Evolutionary conservation across 2,113 vertebrate genomes (phyloP).

Genomic region (Prietella phreatophila): DNA sequence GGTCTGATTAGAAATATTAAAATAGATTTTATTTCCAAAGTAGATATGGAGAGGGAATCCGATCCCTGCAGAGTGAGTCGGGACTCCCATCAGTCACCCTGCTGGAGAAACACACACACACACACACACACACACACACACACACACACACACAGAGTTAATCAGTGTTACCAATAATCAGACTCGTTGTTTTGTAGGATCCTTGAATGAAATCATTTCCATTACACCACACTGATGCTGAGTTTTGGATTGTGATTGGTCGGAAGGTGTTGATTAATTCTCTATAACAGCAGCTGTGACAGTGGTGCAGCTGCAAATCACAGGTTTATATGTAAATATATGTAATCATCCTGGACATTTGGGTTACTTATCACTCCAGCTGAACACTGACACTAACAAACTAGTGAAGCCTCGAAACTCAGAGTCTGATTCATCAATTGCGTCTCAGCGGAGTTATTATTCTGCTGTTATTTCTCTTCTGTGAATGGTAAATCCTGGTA

Average conservation of each 20-base stretch:
- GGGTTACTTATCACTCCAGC: neutral
- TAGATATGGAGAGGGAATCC: neutral
- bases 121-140: neutral
- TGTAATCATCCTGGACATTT: neutral
- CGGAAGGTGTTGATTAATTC: neutral
- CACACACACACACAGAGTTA: neutral
- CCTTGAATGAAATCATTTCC: neutral
- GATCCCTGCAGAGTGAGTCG: neutral
- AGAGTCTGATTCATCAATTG: neutral
- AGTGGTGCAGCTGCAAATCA: too few relatives aligned
- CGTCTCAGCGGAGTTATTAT: neutral
- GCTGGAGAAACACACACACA: constrained; percentile 9
- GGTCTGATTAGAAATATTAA: neutral
- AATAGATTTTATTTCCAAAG: neutral
- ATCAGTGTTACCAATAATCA: neutral
- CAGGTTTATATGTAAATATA: too few relatives aligned
- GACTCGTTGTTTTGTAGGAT: neutral
- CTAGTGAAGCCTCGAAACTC: neutral
- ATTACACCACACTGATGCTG: neutral
- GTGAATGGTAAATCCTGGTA: too few relatives aligned
- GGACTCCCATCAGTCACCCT: neutral
- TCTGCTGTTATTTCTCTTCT: neutral
- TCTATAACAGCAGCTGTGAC: neutral
- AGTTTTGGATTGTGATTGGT: neutral
- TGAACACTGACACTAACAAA: neutral